Percentiles rank a stretch among this genome's conserved stretches.
Evolutionary conservation across 1,140 invertebrate species (phyloP).

Genomic region (Drosophila leontia): DNA sequence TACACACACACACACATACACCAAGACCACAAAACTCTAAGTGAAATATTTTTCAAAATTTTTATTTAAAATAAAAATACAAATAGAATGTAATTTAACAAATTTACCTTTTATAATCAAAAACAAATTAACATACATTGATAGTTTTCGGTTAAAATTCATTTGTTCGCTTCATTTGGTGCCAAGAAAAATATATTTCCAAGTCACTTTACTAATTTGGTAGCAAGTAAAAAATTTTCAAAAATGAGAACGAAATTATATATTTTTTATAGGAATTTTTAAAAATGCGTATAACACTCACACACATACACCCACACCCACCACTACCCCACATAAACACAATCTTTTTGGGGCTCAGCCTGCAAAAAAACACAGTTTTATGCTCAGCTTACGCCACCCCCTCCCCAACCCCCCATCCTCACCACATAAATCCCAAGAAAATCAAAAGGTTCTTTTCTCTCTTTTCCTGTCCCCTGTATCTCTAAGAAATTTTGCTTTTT

Average conservation of each 20-base stretch:
- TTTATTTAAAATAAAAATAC: conserved; percentile 79
- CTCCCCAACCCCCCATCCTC: not conserved
- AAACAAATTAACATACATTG: conserved; percentile 48
- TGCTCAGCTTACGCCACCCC: conserved; percentile 46
- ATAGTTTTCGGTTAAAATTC: conserved; percentile 45
- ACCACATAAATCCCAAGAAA: not conserved
- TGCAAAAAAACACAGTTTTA: conserved; percentile 50
- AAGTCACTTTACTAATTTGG: conserved; percentile 48
- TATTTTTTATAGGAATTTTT: conserved; percentile 79
- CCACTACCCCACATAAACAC: conserved; percentile 32
- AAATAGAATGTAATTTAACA: conserved; percentile 54
- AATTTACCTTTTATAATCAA: conserved; percentile 38
- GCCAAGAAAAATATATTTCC: conserved; percentile 67
- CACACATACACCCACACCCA: conserved; percentile 14
- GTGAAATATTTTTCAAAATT: conserved; percentile 33
- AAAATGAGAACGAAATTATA: conserved; percentile 63
- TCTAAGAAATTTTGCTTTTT: conserved; percentile 49
- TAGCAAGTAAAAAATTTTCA: conserved; percentile 50
- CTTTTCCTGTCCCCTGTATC: conserved; percentile 18
- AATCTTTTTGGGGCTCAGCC: conserved; percentile 55
- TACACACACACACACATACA: conserved; percentile 23
- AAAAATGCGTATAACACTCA: conserved; percentile 35
- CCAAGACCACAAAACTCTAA: conserved; percentile 16
- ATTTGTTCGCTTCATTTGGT: conserved; percentile 51
- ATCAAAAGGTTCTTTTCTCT: conserved; percentile 20